Evolutionary conservation across 2,797 vertebrate genomes (phyloP), one percentile per base, ranked within the genome.

Genomic region (Sebastiscus tertius): DNA sequence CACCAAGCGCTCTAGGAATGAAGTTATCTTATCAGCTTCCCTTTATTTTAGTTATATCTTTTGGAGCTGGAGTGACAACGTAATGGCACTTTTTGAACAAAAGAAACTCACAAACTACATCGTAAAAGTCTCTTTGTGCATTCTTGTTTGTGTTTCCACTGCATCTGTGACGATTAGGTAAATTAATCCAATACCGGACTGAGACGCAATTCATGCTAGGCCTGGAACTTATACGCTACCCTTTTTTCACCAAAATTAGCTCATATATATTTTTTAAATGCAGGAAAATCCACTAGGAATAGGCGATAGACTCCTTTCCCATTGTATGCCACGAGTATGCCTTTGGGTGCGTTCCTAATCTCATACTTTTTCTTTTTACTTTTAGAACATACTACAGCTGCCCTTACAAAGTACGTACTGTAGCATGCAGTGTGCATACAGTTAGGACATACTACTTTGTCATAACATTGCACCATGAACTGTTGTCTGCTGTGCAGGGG

Each of bases 401-500:
- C 42, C 16, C 16, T 46, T 46, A 46, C 42, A 46, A 46, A 46
- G 6, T 46, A 46, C 1, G 16, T 46, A 18, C 42, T 46, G 16
- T 46, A 0, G 1, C 0, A 46, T 46, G 1, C 16, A 46, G 6
- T 46, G 0, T 46, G 42, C 42, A 46, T 46, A 46, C 16, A 46
- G 1, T 18, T 18, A 6, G 42, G 3, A 18, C 42, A 0, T 46
- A 46, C 42, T 0, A 18, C 2, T 46, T 46, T 18, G 42, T 46
- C 42, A 46, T 18, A 46, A 46, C 42, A 46, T 16, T 46, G 42
- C 16, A 0, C 42, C 0, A 18, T 8, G 42, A 46, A 46, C 6
- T 46, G n/a, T n/a, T 33, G 18, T 46, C 16, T 18, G 42, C 42
- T 46, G 1, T 0, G 3, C 14, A 46, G 42, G 0, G 0, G 42